Conservation (phyloP, 1,140 invertebrate species). For the Achroia grisella region DNA sequence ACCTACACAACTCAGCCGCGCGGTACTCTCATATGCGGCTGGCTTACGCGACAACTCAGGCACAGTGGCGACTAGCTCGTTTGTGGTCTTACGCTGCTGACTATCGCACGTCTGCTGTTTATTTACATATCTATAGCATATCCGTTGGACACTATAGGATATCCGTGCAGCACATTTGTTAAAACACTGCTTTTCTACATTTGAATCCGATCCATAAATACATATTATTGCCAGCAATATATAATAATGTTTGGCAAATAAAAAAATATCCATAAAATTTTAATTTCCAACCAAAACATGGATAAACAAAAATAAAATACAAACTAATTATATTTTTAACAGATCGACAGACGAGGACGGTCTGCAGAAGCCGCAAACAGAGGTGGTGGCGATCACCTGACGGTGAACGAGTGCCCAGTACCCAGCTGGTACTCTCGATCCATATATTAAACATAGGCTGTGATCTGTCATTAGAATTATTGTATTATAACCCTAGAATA, state of each 20-base stretch:
- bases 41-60: constrained; percentile 17
- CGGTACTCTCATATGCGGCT: constrained; percentile 18
- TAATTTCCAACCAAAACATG: neutral
- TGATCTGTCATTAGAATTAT: constrained; percentile 56
- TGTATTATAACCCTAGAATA: constrained; percentile 34
- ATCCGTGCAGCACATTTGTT: no score
- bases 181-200: no score
- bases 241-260: no score
- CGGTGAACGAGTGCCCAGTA: constrained; percentile 8
- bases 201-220: no score
- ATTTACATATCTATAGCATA: no score
- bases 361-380: constrained; percentile 40
- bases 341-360: constrained; percentile 65
- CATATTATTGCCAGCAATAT: no score
- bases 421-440: constrained; percentile 7
- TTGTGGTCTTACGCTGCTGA: no score
- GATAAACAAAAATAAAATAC: neutral
- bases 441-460: constrained; percentile 46
- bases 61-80: neutral
- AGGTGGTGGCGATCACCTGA: constrained; percentile 62
- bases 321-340: neutral
- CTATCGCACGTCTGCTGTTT: no score
- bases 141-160: no score
- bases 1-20: constrained; percentile 16
- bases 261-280: no score